phyloP scores from a whole-genome alignment of 2,888 invertebrate genomes.

The Aphelenchoides bicaudatus region DNA sequence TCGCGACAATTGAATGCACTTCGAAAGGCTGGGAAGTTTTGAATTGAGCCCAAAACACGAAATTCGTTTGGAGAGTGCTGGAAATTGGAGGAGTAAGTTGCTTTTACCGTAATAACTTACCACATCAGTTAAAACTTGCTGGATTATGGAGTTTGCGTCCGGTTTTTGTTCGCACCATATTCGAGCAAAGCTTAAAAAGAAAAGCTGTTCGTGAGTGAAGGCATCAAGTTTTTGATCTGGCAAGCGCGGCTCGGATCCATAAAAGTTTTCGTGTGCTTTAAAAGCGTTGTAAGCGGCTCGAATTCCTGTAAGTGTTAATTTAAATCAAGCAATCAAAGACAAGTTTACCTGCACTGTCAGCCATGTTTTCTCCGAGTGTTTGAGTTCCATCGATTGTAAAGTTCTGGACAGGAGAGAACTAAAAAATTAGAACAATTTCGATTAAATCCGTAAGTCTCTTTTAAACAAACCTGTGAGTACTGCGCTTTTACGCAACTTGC shows the following conservation, averaged over 20 bases:
- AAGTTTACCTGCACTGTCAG: constrained; percentile 66
- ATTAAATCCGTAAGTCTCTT: too few relatives aligned
- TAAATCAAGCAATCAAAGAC: too few relatives aligned
- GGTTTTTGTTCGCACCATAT: constrained; percentile 50
- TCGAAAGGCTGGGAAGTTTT: constrained; percentile 58
- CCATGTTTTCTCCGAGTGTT: constrained; percentile 67
- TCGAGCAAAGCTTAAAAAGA: constrained; percentile 53
- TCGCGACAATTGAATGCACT: constrained; percentile 54
- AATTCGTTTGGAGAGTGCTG: constrained; percentile 52
- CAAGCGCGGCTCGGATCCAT: constrained; percentile 47
- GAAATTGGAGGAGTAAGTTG: too few relatives aligned
- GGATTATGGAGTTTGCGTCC: constrained; percentile 19
- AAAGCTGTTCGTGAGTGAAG: constrained; percentile 54
- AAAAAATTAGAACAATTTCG: too few relatives aligned
- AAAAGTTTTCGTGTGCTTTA: constrained; percentile 40
- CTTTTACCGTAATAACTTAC: too few relatives aligned
- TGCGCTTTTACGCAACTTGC: constrained; percentile 37
- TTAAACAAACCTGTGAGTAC: too few relatives aligned
- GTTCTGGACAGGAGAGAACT: constrained; percentile 13
- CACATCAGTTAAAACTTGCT: constrained; percentile 40
- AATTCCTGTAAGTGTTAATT: too few relatives aligned
- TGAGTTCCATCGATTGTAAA: constrained; percentile 61
- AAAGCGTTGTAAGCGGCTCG: constrained; percentile 51
- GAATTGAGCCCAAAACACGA: constrained; percentile 45
- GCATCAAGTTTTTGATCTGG: constrained; percentile 44